Evolutionary conservation across 2,113 vertebrate genomes (phyloP).

Genomic region (Stictonetta naevosa): DNA sequence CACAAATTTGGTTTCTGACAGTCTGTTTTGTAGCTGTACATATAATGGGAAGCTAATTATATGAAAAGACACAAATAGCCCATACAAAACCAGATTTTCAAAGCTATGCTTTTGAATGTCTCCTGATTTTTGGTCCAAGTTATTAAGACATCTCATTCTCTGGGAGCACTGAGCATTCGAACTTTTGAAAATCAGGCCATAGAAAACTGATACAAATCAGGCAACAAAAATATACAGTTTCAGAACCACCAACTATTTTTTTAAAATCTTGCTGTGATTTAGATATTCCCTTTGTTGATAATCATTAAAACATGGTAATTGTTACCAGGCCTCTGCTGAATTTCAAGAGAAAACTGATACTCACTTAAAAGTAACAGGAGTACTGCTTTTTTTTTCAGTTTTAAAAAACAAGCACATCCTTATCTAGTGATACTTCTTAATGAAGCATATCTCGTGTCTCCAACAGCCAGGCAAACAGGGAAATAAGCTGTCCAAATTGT

Average conservation of each 20-base stretch:
- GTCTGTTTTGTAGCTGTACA: background rate
- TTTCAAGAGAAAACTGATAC: constrained; percentile 26
- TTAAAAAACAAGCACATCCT: background rate
- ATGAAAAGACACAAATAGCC: background rate
- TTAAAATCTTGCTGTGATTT: background rate
- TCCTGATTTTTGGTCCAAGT: background rate
- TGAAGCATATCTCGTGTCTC: constrained; percentile 22
- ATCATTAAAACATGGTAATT: constrained; percentile 52
- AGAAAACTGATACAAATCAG: background rate
- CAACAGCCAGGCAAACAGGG: constrained; percentile 13
- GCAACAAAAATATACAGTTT: background rate
- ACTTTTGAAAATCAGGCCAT: background rate
- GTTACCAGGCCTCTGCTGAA: constrained; percentile 10
- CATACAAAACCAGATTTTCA: background rate
- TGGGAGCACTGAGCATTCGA: background rate
- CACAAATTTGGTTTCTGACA: background rate
- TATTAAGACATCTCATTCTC: background rate
- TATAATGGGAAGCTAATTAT: background rate
- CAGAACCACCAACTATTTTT: background rate
- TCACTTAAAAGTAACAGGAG: constrained; percentile 34
- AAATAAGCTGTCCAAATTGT: constrained; percentile 7
- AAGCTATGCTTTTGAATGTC: background rate
- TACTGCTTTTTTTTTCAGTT: background rate
- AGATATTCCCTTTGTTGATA: constrained; percentile 35
- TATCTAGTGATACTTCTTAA: constrained; percentile 44